Evolutionary conservation across 2,797 vertebrate species (phyloP), one percentile per base, ranked within the genome.

Genomic region (Apogon hyalosoma): DNA sequence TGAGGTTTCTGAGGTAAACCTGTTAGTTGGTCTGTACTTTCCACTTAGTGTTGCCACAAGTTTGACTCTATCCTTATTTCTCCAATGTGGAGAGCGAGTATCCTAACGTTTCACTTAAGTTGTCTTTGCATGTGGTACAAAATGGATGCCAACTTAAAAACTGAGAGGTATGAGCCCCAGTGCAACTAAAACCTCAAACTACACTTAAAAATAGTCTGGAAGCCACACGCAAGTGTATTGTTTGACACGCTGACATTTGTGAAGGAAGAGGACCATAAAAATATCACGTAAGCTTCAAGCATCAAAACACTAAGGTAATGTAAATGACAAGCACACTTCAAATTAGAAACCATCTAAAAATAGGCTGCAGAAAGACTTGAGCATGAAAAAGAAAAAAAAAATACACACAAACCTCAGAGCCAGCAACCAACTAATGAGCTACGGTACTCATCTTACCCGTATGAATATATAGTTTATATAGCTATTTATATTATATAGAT

Each of bases 41-140:
- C 82, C 80, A 87, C 85, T 83, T 88, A 84, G 88, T 86, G 89
- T 90, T 90, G 84, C 83, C 85, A 85, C 82, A 72, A 82, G 79
- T 86, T 80, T 69, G 74, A 91, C 83, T 80, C 73, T 3, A 64
- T 86, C 85, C 80, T 74, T 82, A 77, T 78, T 87, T 91, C 92
- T 94, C 93, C 93, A 93, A 94, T 94, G 93, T 94, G 94, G 93
- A 94, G 93, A 92, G 79, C 60, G 87, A 88, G 80, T 80, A 89
- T 54, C 83, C 48, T 52, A 88, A 85, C 76, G 73, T 79, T 82
- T 90, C 75, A 84, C 81, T 87, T 65, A 86, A 84, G 75, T 77
- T 85, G 78, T 90, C 80, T 82, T 77, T 53, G 72, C 89, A 79
- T 79, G 73, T 77, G 82, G 91, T 75, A 76, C 77, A 84, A 85